Percentiles rank a stretch among this genome's conserved stretches.
Conservation (phyloP, 1,140 invertebrate species). For the Aphaenogaster floridana region DNA sequence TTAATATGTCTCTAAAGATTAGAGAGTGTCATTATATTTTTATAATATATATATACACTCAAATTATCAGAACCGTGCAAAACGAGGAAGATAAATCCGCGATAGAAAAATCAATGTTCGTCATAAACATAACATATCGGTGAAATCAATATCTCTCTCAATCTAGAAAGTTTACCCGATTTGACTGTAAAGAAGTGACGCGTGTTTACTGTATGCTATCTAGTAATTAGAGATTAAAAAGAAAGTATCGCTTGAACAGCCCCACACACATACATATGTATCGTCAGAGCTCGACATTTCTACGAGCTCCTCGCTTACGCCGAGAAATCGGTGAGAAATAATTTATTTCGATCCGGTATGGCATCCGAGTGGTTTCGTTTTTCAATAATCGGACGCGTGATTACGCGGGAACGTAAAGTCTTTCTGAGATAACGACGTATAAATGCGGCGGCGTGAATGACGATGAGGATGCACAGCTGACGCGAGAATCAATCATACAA, state of each 20-base stretch:
- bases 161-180: constrained; percentile 18
- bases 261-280: background rate
- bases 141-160: constrained; percentile 22
- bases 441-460: background rate
- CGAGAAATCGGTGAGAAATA: constrained; percentile 36
- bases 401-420: background rate
- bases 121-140: constrained; percentile 10
- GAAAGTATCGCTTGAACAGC: constrained; percentile 22
- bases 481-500: background rate
- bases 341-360: constrained; percentile 32
- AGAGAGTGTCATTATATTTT: constrained; percentile 1
- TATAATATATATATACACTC: background rate
- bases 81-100: background rate
- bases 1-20: constrained; percentile 16
- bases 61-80: constrained; percentile 25
- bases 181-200: constrained; percentile 3
- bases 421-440: background rate
- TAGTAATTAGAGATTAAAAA: constrained; percentile 37
- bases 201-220: background rate
- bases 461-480: background rate
- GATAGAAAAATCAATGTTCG: background rate
- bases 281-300: constrained; percentile 20
- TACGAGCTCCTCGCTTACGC: background rate
- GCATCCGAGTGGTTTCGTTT: constrained; percentile 23
- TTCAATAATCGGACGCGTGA: background rate